A percentile compares a stretch with the other conserved stretches of the same genome.
Evolutionary conservation across 2,113 vertebrate species (phyloP).

Genomic region (Siphamia tubifer): DNA sequence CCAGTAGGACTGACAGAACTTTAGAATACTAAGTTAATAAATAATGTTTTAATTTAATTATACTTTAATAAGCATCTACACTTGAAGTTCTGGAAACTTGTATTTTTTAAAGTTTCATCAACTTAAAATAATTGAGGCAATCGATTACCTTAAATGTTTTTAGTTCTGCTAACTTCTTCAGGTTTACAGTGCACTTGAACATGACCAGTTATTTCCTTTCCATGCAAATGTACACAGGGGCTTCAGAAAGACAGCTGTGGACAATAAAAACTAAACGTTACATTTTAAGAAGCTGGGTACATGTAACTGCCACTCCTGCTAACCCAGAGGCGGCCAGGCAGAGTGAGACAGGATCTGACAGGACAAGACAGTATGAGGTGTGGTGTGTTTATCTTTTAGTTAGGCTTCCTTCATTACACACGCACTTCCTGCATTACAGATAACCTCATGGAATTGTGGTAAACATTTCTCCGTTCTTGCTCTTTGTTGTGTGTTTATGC

Average conservation of each 20-base stretch:
- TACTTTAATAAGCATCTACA: too few relatives aligned
- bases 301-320: conserved; percentile 32
- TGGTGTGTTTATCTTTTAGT: conserved; percentile 72
- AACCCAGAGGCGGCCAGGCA: conserved; percentile 51
- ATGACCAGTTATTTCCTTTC: conserved; percentile 36
- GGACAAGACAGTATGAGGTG: conserved; percentile 73
- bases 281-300: not conserved
- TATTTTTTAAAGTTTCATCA: too few relatives aligned
- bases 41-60: too few relatives aligned
- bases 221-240: not conserved
- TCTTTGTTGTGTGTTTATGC: not conserved
- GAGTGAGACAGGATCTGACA: conserved; percentile 66
- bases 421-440: conserved; percentile 62
- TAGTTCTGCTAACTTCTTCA: too few relatives aligned
- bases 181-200: too few relatives aligned
- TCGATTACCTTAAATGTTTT: too few relatives aligned
- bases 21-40: too few relatives aligned
- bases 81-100: too few relatives aligned
- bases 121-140: too few relatives aligned
- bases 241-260: not conserved
- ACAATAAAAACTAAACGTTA: not conserved
- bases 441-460: conserved; percentile 41
- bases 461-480: conserved; percentile 37
- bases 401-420: conserved; percentile 67
- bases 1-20: too few relatives aligned